phyloP scores from a whole-genome alignment of 2,888 invertebrate genomes.

The Boloria euphrosyne region DNA sequence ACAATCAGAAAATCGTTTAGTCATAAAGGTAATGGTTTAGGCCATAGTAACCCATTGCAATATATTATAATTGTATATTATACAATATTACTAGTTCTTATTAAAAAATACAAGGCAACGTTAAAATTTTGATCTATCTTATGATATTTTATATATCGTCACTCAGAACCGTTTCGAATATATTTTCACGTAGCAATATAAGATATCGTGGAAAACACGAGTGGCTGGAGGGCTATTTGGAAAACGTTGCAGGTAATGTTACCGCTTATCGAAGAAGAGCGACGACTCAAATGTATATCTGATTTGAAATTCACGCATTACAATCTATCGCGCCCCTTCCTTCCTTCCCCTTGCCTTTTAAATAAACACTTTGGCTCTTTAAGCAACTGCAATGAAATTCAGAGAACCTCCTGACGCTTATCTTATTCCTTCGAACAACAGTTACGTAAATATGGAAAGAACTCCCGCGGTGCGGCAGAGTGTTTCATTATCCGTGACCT shows the following conservation, averaged over 20 bases:
- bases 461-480: conserved; percentile 64
- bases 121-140: neutral
- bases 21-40: too few relatives aligned
- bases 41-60: too few relatives aligned
- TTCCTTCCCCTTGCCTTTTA: conserved; percentile 51
- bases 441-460: conserved; percentile 74
- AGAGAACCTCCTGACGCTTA: conserved; percentile 62
- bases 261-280: conserved; percentile 57
- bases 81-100: neutral
- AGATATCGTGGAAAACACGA: conserved; percentile 56
- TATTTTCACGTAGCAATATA: conserved; percentile 55
- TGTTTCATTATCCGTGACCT: conserved; percentile 79
- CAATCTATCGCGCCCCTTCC: conserved; percentile 55
- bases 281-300: conserved; percentile 70
- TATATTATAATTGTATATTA: neutral
- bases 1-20: conserved; percentile 11
- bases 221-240: conserved; percentile 56
- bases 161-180: conserved; percentile 45
- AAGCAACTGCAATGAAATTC: conserved; percentile 65
- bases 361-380: conserved; percentile 69
- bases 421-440: conserved; percentile 69
- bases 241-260: conserved; percentile 52
- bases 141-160: conserved; percentile 16
- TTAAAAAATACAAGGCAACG: too few relatives aligned
- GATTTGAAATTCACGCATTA: conserved; percentile 77